phyloP scores from a whole-genome alignment of 2,113 vertebrate genomes.

The Ictalurus punctatus region DNA sequence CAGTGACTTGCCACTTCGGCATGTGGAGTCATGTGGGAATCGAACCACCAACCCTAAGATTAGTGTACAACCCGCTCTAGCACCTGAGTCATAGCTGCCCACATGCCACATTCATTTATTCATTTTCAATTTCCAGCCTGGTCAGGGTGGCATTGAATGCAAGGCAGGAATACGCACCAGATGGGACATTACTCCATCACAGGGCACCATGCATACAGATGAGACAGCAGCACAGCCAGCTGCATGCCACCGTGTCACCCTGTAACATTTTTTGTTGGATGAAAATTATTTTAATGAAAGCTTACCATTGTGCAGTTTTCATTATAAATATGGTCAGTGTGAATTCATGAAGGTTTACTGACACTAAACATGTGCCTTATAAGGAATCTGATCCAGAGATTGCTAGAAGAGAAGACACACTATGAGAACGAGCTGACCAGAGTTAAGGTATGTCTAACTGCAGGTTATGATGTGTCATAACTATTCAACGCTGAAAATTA shows the following conservation, averaged over 20 bases:
- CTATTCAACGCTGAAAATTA: neutral
- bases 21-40: too few relatives aligned
- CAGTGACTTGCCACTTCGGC: too few relatives aligned
- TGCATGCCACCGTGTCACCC: neutral
- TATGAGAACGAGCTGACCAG: constrained; percentile 52
- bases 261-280: neutral
- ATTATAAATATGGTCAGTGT: neutral
- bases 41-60: too few relatives aligned
- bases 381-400: constrained; percentile 56
- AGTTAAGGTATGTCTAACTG: constrained; percentile 52
- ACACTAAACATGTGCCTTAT: neutral
- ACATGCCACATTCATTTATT: neutral
- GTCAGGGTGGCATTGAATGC: neutral
- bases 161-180: neutral
- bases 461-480: neutral
- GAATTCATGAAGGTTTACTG: neutral
- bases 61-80: too few relatives aligned
- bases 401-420: constrained; percentile 51
- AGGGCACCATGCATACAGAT: neutral
- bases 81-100: too few relatives aligned
- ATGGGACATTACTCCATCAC: neutral
- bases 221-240: neutral
- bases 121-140: neutral
- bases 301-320: neutral
- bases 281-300: neutral